Evolutionary conservation across 1,140 invertebrate species (phyloP).

Genomic region (Pseudomyrmex pallidus): DNA sequence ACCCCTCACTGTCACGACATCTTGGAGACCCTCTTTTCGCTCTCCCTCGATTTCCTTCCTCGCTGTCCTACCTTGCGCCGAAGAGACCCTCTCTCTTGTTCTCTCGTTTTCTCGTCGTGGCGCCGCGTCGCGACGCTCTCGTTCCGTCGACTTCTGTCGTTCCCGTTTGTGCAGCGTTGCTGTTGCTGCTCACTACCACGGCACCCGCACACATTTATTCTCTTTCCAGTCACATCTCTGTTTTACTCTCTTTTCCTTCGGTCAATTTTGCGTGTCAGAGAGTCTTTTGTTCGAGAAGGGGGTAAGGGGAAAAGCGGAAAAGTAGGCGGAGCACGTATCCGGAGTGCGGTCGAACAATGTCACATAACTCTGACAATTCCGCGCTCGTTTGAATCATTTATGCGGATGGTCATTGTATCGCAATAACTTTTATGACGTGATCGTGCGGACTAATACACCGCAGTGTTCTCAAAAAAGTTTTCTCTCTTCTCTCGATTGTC

Average conservation of each 20-base stretch:
- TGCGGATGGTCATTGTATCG: slow-evolving; percentile 68
- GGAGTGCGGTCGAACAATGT: slow-evolving; percentile 64
- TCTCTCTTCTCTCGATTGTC: slow-evolving; percentile 22
- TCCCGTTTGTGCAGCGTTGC: slow-evolving; percentile 41
- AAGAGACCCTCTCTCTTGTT: not conserved
- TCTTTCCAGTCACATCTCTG: slow-evolving; percentile 44
- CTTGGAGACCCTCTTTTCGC: slow-evolving; percentile 64
- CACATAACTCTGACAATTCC: slow-evolving; percentile 71
- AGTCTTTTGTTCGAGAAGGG: slow-evolving; percentile 56
- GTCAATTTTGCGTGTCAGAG: slow-evolving; percentile 74
- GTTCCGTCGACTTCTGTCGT: slow-evolving; percentile 35
- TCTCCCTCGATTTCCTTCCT: slow-evolving; percentile 54
- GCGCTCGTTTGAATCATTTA: slow-evolving; percentile 68
- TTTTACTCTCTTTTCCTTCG: slow-evolving; percentile 54
- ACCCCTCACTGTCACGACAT: slow-evolving; percentile 72
- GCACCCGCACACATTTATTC: slow-evolving; percentile 48
- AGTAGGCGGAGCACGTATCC: slow-evolving; percentile 21
- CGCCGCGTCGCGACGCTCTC: slow-evolving; percentile 13
- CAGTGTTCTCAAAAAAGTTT: slow-evolving; percentile 57
- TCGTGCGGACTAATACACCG: slow-evolving; percentile 62
- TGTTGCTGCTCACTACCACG: not conserved
- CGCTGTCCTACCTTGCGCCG: slow-evolving; percentile 51
- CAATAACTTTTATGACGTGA: slow-evolving; percentile 74
- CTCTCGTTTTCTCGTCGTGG: not conserved
- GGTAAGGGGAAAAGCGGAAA: too few relatives aligned